These are phyloP conservation scores for Agrochola circellaris DNA, from an alignment of 2,888 invertebrate species.

Conservation along the genomic window DNA sequence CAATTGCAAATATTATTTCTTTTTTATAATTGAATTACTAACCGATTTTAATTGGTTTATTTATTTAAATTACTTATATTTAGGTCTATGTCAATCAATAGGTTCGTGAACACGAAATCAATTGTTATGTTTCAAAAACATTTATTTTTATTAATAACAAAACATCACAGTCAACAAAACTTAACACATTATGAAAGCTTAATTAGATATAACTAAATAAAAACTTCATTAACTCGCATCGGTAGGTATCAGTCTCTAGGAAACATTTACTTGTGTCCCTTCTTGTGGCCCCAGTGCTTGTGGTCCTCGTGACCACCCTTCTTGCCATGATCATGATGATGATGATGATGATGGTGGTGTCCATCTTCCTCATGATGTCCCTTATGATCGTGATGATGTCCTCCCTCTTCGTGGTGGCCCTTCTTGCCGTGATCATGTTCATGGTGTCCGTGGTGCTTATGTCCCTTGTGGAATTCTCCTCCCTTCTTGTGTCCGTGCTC, in stretches of 20 bases:
- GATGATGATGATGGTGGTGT: constrained; percentile 94
- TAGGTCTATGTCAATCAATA: constrained; percentile 13
- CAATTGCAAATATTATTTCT: constrained; percentile 59
- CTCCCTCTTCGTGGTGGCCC: constrained; percentile 95
- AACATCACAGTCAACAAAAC: constrained; percentile 84
- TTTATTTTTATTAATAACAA: constrained; percentile 78
- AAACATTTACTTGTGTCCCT: constrained; percentile 84
- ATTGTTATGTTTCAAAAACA: constrained; percentile 54
- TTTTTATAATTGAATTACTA: constrained; percentile 47
- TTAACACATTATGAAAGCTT: constrained; percentile 79
- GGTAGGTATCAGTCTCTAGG: constrained; percentile 65
- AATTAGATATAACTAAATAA: constrained; percentile 80
- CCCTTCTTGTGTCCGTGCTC: constrained; percentile 95
- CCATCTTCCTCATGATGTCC: constrained; percentile 95
- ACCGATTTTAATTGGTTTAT: constrained; percentile 21
- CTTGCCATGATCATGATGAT: constrained; percentile 94
- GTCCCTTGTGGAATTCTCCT: constrained; percentile 94
- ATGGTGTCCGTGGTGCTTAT: constrained; percentile 94
- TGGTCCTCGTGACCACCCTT: constrained; percentile 95
- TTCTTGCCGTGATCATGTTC: constrained; percentile 95
- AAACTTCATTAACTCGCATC: constrained; percentile 77
- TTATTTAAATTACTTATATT: constrained; percentile 15
- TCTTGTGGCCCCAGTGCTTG: constrained; percentile 94
- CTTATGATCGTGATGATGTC: constrained; percentile 94
- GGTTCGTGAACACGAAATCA: constrained; percentile 19